These are phyloP conservation scores for Cromileptes altivelis DNA, from an alignment of 2,113 vertebrate species.

Conservation along the genomic window DNA sequence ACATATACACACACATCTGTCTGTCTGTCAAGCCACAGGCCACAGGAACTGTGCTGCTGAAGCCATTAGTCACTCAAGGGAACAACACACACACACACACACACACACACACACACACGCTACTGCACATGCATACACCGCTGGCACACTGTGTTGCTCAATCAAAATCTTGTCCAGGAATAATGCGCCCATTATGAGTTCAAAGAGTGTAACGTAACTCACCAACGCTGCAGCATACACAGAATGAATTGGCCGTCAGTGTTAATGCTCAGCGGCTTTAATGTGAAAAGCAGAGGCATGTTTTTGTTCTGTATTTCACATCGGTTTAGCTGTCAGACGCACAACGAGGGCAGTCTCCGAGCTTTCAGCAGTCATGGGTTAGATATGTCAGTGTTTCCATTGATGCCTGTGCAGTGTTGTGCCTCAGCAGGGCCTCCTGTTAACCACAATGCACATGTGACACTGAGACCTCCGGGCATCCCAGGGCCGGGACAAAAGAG, in stretches of 20 bases:
- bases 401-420: constrained; percentile 44
- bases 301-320: constrained; percentile 75
- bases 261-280: constrained; percentile 59
- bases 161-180: constrained; percentile 71
- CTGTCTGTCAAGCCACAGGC: constrained; percentile 69
- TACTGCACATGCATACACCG: constrained; percentile 36
- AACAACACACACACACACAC: constrained; percentile 53
- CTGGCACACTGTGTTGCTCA: constrained; percentile 67
- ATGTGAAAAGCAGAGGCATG: constrained; percentile 77
- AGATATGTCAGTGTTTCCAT: constrained; percentile 74
- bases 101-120: constrained; percentile 48
- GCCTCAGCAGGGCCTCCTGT: constrained; percentile 46
- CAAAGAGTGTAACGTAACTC: constrained; percentile 72
- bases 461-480: constrained; percentile 38
- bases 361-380: constrained; percentile 55
- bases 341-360: constrained; percentile 41
- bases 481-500: background rate
- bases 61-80: constrained; percentile 79
- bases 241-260: constrained; percentile 52
- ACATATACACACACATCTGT: constrained; percentile 25
- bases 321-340: constrained; percentile 59
- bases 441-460: constrained; percentile 61
- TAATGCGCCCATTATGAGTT: constrained; percentile 74
- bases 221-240: constrained; percentile 32
- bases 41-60: constrained; percentile 77